A percentile compares a stretch with the other conserved stretches of the same genome.
Conservation (phyloP, 2,888 invertebrate species). For the Venusia cambrica region DNA sequence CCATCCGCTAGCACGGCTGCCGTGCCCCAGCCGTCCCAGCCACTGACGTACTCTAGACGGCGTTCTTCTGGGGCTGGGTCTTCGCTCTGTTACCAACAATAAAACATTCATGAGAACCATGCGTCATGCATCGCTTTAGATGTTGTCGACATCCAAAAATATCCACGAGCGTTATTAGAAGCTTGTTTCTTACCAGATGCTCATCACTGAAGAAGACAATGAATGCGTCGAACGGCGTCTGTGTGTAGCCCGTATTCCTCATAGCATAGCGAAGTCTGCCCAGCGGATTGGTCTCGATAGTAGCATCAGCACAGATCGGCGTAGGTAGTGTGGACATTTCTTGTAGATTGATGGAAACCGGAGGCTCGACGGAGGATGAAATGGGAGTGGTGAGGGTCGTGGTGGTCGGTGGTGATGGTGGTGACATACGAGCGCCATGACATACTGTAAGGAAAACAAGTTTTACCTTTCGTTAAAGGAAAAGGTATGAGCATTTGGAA, state of each 20-base stretch:
- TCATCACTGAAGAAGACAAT: conserved; percentile 90
- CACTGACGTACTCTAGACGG: conserved; percentile 88
- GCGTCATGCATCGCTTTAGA: too few relatives aligned
- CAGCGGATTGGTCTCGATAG: conserved; percentile 45
- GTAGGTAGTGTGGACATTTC: conserved; percentile 43
- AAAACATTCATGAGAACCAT: too few relatives aligned
- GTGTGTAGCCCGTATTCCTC: conserved; percentile 59
- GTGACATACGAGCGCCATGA: conserved; percentile 39
- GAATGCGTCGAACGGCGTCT: conserved; percentile 84
- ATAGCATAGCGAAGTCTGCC: conserved; percentile 75
- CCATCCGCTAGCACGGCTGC: conserved; percentile 89
- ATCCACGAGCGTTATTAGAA: too few relatives aligned
- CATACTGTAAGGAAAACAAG: conserved; percentile 43
- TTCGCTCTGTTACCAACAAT: conserved; percentile 82
- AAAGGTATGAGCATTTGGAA: too few relatives aligned
- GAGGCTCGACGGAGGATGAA: conserved; percentile 32
- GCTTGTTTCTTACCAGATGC: conserved; percentile 83
- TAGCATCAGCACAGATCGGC: conserved; percentile 52
- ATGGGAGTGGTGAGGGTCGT: conserved; percentile 36
- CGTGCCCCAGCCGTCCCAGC: conserved; percentile 90
- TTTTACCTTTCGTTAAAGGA: too few relatives aligned
- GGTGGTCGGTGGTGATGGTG: too few relatives aligned
- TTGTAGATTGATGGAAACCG: conserved; percentile 44
- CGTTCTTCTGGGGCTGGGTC: conserved; percentile 88
- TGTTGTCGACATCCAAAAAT: too few relatives aligned